Conservation (phyloP, 2,113 vertebrate genomes). For the Perca schrenkii region DNA sequence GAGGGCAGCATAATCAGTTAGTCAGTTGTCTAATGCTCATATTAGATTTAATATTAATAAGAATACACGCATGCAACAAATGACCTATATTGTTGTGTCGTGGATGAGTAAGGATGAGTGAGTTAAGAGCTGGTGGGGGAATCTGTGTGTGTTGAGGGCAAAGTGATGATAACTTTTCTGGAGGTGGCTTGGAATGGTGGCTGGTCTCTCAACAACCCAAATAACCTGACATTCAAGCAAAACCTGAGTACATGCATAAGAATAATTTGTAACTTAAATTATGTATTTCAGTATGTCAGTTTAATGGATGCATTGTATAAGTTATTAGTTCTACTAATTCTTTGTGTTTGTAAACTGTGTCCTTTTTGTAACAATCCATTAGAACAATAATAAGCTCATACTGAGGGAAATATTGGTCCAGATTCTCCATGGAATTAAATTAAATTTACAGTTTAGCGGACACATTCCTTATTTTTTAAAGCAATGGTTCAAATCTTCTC, state of each 20-base stretch:
- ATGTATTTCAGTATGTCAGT: background rate
- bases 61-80: background rate
- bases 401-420: background rate
- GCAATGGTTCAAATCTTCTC: too few species aligned
- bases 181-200: slow-evolving; percentile 6
- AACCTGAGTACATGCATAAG: background rate
- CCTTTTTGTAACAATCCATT: too few species aligned
- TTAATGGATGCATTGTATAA: too few species aligned
- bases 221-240: slow-evolving; percentile 23
- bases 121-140: slow-evolving; percentile 6
- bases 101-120: slow-evolving; percentile 16
- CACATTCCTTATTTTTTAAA: too few species aligned
- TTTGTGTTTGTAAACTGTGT: too few species aligned
- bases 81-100: background rate
- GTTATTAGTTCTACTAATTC: too few species aligned
- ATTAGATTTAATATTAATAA: slow-evolving; percentile 3
- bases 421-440: too few species aligned
- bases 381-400: background rate
- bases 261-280: background rate
- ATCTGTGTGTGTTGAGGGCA: background rate
- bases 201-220: background rate
- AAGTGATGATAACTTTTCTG: slow-evolving; percentile 39
- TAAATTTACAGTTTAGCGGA: too few species aligned
- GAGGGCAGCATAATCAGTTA: background rate
- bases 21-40: background rate